phyloP scores from a whole-genome alignment of 1,140 invertebrate species.

The Sitobion miscanthi region DNA sequence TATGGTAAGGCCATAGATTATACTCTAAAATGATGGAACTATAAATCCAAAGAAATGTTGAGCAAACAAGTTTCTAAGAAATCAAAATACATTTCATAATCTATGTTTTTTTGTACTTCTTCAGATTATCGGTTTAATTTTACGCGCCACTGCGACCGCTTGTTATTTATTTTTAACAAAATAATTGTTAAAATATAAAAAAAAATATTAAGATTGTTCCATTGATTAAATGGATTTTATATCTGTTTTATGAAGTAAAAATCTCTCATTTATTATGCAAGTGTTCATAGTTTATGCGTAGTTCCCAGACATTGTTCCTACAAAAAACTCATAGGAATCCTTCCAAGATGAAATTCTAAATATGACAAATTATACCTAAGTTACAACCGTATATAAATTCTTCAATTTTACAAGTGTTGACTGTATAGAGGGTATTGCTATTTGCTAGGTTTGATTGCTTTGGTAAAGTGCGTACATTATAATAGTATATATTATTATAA shows the following conservation, averaged over 20 bases:
- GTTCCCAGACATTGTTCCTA: background rate
- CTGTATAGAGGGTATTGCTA: background rate
- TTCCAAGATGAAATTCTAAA: background rate
- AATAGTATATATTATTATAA: too few relatives aligned
- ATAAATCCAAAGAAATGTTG: background rate
- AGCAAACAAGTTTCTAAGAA: background rate
- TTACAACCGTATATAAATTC: background rate
- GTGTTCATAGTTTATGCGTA: background rate
- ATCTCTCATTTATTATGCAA: background rate
- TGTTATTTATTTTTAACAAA: too few relatives aligned
- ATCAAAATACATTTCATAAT: background rate
- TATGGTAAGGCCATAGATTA: background rate
- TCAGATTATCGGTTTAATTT: background rate
- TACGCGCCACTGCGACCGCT: too few relatives aligned
- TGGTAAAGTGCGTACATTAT: background rate
- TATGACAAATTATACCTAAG: background rate
- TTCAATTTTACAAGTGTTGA: background rate
- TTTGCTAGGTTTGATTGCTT: too few relatives aligned
- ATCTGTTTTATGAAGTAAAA: background rate
- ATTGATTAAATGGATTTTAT: background rate
- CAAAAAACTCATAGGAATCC: background rate
- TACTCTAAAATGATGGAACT: too few relatives aligned
- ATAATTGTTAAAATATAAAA: background rate
- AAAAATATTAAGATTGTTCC: too few relatives aligned
- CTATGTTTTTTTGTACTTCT: background rate